phyloP scores from a whole-genome alignment of 2,797 vertebrate species.

The Rhinogobio ventralis region DNA sequence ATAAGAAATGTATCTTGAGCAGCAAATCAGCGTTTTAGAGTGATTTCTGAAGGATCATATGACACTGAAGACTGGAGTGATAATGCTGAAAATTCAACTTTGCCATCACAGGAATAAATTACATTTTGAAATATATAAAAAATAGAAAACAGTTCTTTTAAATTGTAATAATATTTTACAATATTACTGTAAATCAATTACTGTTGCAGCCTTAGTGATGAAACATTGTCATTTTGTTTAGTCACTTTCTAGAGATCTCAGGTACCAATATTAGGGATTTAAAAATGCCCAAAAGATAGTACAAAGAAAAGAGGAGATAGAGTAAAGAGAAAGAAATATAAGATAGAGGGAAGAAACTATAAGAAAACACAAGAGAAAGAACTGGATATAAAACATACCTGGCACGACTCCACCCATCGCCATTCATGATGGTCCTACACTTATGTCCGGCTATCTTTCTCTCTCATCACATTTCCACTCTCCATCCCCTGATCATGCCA shows the following conservation, averaged over 20 bases:
- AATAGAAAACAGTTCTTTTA: neutral
- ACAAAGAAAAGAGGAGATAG: neutral
- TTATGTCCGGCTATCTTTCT: neutral
- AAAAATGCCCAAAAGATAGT: neutral
- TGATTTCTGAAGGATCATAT: neutral
- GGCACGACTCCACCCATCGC: constrained; percentile 14
- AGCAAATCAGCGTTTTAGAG: neutral
- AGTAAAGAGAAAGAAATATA: neutral
- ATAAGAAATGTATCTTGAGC: neutral
- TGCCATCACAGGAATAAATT: neutral
- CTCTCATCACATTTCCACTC: constrained; percentile 28
- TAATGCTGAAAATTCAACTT: neutral
- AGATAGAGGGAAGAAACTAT: neutral
- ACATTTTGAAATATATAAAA: neutral
- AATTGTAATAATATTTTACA: neutral
- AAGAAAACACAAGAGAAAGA: neutral
- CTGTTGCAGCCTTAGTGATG: neutral
- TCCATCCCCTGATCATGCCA: constrained; percentile 44
- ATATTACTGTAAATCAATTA: neutral
- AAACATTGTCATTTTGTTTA: neutral
- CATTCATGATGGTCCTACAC: constrained; percentile 3
- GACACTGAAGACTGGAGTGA: neutral
- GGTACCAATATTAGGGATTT: neutral
- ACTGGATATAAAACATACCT: neutral
- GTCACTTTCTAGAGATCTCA: neutral